A percentile compares a stretch with the other conserved stretches of the same genome.
Evolutionary conservation across 2,113 vertebrate species (phyloP).

Genomic region (Cyanoderma ruficeps): DNA sequence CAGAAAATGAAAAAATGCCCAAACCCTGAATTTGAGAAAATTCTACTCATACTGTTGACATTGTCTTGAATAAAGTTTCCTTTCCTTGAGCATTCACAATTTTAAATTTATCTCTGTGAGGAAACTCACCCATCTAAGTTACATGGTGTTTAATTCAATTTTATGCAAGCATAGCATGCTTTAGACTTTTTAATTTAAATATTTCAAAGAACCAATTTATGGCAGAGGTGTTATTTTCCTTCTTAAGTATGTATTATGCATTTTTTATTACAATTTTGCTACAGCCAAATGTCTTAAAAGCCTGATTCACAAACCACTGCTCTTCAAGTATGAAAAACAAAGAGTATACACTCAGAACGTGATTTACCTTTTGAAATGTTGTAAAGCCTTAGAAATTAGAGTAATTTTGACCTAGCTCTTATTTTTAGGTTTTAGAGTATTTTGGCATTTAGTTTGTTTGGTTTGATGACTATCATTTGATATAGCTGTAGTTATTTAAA

Average conservation of each 20-base stretch:
- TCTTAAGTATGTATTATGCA: constrained; percentile 70
- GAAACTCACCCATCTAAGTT: constrained; percentile 46
- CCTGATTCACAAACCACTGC: constrained; percentile 55
- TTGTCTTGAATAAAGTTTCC: constrained; percentile 40
- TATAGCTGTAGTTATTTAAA: constrained; percentile 70
- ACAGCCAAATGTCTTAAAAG: constrained; percentile 67
- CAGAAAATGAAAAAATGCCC: constrained; percentile 2
- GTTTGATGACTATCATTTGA: constrained; percentile 70
- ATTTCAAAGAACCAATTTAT: constrained; percentile 72
- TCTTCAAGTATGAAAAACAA: constrained; percentile 73
- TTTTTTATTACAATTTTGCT: constrained; percentile 73
- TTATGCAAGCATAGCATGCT: constrained; percentile 45
- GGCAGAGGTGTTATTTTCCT: constrained; percentile 66
- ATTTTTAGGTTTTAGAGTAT: constrained; percentile 66
- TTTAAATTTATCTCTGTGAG: constrained; percentile 59
- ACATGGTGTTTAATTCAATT: constrained; percentile 58
- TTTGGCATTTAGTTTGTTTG: constrained; percentile 63
- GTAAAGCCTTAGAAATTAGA: constrained; percentile 35
- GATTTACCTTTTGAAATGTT: constrained; percentile 58
- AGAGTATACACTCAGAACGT: constrained; percentile 30
- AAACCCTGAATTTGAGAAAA: constrained; percentile 47
- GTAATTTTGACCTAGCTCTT: constrained; percentile 62
- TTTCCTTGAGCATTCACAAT: constrained; percentile 35
- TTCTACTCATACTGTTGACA: constrained; percentile 30
- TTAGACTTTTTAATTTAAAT: constrained; percentile 73